phyloP scores from a whole-genome alignment of 2,888 invertebrate species.

The Nasonia oneida region DNA sequence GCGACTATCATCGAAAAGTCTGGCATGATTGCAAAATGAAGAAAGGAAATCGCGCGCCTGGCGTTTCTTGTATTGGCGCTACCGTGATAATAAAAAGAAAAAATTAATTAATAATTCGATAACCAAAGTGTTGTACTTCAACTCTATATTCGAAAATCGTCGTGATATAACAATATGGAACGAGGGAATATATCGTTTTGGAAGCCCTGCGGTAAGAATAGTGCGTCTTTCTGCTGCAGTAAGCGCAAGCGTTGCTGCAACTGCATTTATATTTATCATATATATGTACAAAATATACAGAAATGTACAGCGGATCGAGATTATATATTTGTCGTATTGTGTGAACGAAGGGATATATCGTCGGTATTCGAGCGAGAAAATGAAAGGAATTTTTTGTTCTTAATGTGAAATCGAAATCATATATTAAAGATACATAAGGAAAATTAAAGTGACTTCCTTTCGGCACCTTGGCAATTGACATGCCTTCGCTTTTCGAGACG shows the following conservation, averaged over 20 bases:
- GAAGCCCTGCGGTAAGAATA: constrained; percentile 40
- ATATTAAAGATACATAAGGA: neutral
- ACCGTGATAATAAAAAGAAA: constrained; percentile 2
- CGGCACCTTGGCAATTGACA: constrained; percentile 61
- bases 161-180: neutral
- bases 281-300: constrained; percentile 24
- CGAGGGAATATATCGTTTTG: constrained; percentile 7
- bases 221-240: constrained; percentile 24
- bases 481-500: constrained; percentile 58
- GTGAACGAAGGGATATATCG: constrained; percentile 17
- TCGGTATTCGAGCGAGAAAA: neutral
- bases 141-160: neutral
- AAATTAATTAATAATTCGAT: neutral
- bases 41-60: constrained; percentile 60
- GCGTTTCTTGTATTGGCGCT: constrained; percentile 52
- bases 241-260: constrained; percentile 8
- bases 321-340: neutral
- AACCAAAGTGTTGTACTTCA: neutral
- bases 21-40: constrained; percentile 61
- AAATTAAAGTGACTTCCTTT: constrained; percentile 61
- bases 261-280: neutral
- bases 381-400: neutral
- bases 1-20: constrained; percentile 52
- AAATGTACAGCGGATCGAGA: constrained; percentile 17
- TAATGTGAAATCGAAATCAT: neutral